Base-by-base conservation (phyloP, 2,888 invertebrate genomes). In the Sisyra terminalis region DNA sequence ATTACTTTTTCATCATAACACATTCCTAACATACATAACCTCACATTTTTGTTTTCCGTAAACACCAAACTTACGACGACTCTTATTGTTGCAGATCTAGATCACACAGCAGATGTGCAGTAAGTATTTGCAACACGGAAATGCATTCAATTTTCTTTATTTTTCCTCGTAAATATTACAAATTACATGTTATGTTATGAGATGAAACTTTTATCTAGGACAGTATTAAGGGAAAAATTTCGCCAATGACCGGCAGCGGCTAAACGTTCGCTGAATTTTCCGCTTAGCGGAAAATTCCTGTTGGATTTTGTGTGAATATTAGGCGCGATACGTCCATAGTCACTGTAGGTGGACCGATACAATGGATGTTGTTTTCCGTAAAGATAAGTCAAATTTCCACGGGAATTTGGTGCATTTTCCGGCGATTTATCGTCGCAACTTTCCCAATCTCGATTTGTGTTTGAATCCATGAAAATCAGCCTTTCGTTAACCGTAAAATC, bases 71-170 rank as follows among this genome's bases (percentile, higher is more conserved):
- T n/a, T n/a, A n/a, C n/a, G n/a, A n/a, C n/a, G n/a, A n/a, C n/a
- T 24, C 24, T 24, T 3, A 7, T 24, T 24, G 45, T 70, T 75
- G 47, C 68, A 89, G 89, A 88, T 73, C 68, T 97, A 60, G 97
- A 97, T 58, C 96, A 97, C 59, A 93, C 96, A 24, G 96, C 97
- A 13, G 97, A 97, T 67, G 88, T 97, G n/a, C 97, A 97, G 87
- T 92, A 71, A 82, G 88, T 81, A 55, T 5, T 24, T n/a, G n/a
- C n/a, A n/a, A n/a, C n/a, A n/a, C n/a, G n/a, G n/a, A n/a, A n/a
- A 14, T 13, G 3, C 14, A 16, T 9, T 36, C 2, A 10, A 3
- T 15, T 36, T 36, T 16, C 36, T 14, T 11, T 14, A 14, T 36
- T 16, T 13, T 16, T 36, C 10, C 9, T 2, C 9, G 36, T 36